Evolutionary conservation across 2,797 vertebrate species (phyloP).

Genomic region (Danio jaintianensis): DNA sequence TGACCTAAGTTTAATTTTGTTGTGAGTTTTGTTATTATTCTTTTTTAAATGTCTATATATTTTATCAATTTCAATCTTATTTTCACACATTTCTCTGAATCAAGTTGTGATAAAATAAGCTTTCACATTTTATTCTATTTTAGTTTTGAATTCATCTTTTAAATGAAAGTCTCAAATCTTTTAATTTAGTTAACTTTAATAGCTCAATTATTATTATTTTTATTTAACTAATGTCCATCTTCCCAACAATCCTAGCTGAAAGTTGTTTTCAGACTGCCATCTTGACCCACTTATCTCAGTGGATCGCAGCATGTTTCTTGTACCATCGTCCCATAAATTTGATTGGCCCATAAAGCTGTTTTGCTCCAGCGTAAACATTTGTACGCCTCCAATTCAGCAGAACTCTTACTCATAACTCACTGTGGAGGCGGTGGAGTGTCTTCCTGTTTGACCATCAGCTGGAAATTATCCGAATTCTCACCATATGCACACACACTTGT

Average conservation of each 20-base stretch:
- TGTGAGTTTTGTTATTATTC: no score
- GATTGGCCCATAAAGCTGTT: constrained; percentile 54
- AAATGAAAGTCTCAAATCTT: no score
- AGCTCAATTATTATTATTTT: no score
- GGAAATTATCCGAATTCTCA: constrained; percentile 47
- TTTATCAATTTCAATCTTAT: no score
- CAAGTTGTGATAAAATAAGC: no score
- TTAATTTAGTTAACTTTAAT: no score
- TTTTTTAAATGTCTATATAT: no score
- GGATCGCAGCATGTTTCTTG: background rate
- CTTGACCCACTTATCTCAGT: background rate
- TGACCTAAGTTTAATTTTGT: no score
- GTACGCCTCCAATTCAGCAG: constrained; percentile 79
- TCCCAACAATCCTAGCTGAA: background rate
- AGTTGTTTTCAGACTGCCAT: background rate
- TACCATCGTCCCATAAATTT: constrained; percentile 3
- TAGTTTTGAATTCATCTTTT: no score
- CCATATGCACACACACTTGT: background rate
- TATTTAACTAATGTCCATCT: background rate
- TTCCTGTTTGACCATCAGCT: constrained; percentile 73
- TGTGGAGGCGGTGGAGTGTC: constrained; percentile 72
- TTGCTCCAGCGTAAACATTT: constrained; percentile 72
- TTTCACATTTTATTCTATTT: no score
- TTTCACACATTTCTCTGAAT: no score
- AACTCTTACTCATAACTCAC: constrained; percentile 78